Percentiles rank a stretch among this genome's conserved stretches.
Evolutionary conservation across 2,797 vertebrate species (phyloP).

Genomic region (Hozukius guyotensis): DNA sequence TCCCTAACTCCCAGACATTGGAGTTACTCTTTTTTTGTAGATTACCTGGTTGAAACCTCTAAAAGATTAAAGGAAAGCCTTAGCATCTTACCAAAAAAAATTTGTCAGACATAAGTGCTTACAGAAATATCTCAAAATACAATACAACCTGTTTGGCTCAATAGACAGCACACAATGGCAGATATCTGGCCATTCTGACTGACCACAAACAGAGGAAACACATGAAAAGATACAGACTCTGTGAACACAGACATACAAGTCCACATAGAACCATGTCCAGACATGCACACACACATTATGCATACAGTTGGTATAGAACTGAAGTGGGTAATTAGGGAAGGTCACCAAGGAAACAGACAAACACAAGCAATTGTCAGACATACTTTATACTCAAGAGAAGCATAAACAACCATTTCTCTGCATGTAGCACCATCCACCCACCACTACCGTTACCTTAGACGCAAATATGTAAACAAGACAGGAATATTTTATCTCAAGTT

Average conservation of each 20-base stretch:
- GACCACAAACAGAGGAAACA: conserved; percentile 25
- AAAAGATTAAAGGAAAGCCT: conserved; percentile 1
- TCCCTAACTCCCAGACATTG: rapidly evolving
- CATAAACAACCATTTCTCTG: conserved; percentile 45
- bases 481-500: conserved; percentile 42
- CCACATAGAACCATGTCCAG: neutral
- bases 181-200: conserved; percentile 12
- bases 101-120: conserved; percentile 1
- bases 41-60: neutral
- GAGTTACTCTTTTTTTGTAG: neutral
- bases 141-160: neutral
- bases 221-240: conserved; percentile 16
- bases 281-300: neutral
- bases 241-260: conserved; percentile 21
- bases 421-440: conserved; percentile 25
- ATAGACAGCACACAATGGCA: neutral
- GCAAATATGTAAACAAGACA: conserved; percentile 47
- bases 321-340: conserved; percentile 77
- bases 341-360: conserved; percentile 75
- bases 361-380: conserved; percentile 57
- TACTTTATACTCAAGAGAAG: conserved; percentile 48
- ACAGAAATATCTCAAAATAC: conserved; percentile 17
- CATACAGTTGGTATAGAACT: conserved; percentile 29
- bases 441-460: conserved; percentile 34
- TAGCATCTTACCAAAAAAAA: conserved; percentile 8